Evolutionary conservation across 2,113 vertebrate species (phyloP).

Genomic region (Corapipo altera): DNA sequence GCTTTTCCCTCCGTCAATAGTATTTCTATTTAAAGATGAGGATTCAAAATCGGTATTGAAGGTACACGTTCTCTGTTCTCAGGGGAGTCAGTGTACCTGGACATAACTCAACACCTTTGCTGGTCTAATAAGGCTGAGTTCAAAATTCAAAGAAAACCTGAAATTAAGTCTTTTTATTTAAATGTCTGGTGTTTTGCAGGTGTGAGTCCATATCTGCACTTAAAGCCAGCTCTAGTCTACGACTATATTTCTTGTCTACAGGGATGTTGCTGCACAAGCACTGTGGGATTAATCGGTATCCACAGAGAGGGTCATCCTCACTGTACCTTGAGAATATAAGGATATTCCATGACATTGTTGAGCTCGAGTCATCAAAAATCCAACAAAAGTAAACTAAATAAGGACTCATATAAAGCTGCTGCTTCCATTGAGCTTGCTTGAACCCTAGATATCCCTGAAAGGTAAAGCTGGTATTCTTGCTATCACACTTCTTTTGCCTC

Average conservation of each 20-base stretch:
- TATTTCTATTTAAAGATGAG: conserved; percentile 54
- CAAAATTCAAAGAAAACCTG: neutral
- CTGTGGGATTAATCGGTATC: neutral
- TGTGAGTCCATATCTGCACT: neutral
- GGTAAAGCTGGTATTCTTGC: neutral
- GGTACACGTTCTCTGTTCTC: neutral
- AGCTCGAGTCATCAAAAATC: neutral
- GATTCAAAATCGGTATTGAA: neutral
- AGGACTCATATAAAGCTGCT: neutral
- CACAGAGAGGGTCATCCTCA: neutral
- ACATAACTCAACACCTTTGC: neutral
- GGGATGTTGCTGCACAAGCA: neutral
- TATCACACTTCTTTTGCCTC: neutral
- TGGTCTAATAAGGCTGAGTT: neutral
- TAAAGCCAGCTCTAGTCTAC: neutral
- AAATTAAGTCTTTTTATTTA: neutral
- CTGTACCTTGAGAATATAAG: neutral
- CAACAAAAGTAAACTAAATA: neutral
- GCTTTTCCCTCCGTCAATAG: conserved; percentile 37
- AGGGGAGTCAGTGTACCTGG: neutral
- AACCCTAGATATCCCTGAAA: neutral
- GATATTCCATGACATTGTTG: neutral
- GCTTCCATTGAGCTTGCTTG: neutral
- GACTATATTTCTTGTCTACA: neutral
- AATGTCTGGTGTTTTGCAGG: neutral